Evolutionary conservation across 2,797 vertebrate species (phyloP), one percentile per base, ranked within the genome.

Genomic region (Sparus aurata): DNA sequence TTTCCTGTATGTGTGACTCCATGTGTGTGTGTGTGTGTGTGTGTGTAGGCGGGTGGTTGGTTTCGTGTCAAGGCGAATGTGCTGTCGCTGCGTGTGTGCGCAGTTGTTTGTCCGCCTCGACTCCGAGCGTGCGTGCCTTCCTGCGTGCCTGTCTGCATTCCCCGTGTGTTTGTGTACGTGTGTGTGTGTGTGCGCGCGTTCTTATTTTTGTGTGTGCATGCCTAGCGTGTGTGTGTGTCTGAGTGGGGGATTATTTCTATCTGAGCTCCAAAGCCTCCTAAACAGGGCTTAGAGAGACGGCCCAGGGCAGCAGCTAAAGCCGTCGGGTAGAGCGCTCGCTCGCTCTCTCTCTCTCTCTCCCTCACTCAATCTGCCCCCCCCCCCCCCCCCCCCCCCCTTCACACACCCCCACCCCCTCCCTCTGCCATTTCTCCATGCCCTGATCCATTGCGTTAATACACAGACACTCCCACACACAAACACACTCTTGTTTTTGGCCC

Each of bases 281-380:
- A 92, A 94, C 92, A 94, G 92, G 93, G 90, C 85, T 94, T 93
- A 93, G 92, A 93, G 91, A 93, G 93, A 93, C 89, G 92, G 92
- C 92, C 93, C 91, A 93, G 93, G 92, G 93, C 93, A 94, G 91
- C 92, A 92, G 88, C 93, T 93, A 94, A 93, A 94, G 93, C 92
- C 89, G 65, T 72, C 55, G 89, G 89, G 85, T 89, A 91, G 89
- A 89, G 87, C 90, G 34, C 88, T 47, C 83, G 55, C 87, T 77
- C 84, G 67, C 84, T 38, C 75, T 22, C 49, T 18, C 72, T 12
- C 22, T 8, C 59, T 61, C 69, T 16, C 75, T 27, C 49, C 34
- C 46, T n/a, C 41, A 46, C 30, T 73, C 63, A 74, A 72, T 30
- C 60, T 45, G 69, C 66, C 58, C 45, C 79, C 58, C 63, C 23